Evolutionary conservation across 2,113 vertebrate species (phyloP).

Genomic region (Mesembrinibis cayennensis): DNA sequence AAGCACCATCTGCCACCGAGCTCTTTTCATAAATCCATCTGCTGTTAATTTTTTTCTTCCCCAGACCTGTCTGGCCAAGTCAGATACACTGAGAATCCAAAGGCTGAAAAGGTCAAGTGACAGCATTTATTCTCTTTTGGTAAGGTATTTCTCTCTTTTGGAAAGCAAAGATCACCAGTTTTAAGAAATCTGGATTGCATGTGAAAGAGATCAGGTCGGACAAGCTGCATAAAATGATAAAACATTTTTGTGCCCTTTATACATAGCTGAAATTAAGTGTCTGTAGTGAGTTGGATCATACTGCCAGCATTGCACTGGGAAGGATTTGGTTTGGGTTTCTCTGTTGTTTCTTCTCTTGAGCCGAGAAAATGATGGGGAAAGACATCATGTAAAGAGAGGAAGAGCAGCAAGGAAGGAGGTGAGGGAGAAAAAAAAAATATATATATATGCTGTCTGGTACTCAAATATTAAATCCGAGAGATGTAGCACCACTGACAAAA

Average conservation of each 20-base stretch:
- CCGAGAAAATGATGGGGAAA: neutral
- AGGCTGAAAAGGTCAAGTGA: neutral
- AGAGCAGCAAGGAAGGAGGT: neutral
- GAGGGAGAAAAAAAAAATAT: neutral
- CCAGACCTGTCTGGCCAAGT: neutral
- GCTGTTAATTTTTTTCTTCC: neutral
- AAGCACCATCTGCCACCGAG: constrained; percentile 55
- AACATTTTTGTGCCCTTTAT: neutral
- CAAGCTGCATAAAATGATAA: neutral
- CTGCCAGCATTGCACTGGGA: rapidly evolving
- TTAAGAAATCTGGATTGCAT: neutral
- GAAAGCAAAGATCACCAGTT: neutral
- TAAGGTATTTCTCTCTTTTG: neutral
- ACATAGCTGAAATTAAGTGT: neutral
- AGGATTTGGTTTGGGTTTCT: neutral
- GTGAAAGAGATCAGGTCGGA: neutral
- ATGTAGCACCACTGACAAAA: constrained; percentile 9
- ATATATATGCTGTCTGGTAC: neutral
- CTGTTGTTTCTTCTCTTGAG: neutral
- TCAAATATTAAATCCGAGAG: neutral
- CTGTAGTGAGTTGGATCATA: rapidly evolving
- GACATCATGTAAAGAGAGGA: neutral
- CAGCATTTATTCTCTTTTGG: neutral
- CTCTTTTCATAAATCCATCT: constrained; percentile 33
- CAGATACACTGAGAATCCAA: neutral